A percentile compares a stretch with the other conserved stretches of the same genome.
phyloP scores from a whole-genome alignment of 2,797 vertebrate species.

The Vultur gryphus region DNA sequence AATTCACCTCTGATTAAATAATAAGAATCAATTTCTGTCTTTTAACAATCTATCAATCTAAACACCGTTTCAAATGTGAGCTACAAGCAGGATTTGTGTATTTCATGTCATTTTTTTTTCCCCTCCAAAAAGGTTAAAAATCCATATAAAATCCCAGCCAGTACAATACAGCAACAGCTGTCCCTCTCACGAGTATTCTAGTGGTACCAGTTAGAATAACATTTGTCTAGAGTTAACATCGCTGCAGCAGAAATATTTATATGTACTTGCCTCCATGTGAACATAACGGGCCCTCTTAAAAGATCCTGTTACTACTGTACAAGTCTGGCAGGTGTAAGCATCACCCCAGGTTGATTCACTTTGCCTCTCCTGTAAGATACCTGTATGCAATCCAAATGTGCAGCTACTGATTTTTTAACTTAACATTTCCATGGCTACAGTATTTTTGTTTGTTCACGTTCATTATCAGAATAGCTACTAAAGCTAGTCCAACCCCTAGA shows the following conservation, averaged over 20 bases:
- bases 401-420: constrained; percentile 59
- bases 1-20: neutral
- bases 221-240: neutral
- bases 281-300: neutral
- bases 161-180: neutral
- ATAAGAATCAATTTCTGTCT: neutral
- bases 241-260: neutral
- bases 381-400: neutral
- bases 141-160: neutral
- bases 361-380: neutral
- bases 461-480: constrained; percentile 83
- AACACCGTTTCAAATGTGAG: neutral
- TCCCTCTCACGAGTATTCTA: neutral
- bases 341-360: neutral
- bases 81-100: neutral
- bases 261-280: neutral
- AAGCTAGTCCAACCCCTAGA: constrained; percentile 83
- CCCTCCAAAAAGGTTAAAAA: neutral
- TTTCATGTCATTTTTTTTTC: neutral
- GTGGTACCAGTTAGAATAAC: neutral
- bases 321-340: neutral
- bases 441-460: constrained; percentile 78
- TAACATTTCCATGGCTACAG: constrained; percentile 15
- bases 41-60: neutral
- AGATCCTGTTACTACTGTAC: neutral